Percentiles rank a stretch among this genome's conserved stretches.
phyloP scores from a whole-genome alignment of 1,140 invertebrate species.

The Hylyphantes graminicola region DNA sequence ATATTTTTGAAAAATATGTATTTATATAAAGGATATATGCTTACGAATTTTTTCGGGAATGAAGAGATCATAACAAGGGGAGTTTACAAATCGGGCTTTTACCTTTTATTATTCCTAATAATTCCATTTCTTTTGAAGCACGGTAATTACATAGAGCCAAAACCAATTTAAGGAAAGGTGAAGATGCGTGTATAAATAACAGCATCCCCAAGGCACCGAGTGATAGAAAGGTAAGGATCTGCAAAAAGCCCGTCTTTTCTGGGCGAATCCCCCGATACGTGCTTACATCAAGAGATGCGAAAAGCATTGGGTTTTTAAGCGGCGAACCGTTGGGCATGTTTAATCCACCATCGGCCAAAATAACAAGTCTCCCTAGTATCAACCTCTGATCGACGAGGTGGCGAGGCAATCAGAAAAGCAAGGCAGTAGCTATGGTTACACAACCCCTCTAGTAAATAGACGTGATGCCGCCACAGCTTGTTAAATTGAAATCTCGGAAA shows the following conservation, averaged over 20 bases:
- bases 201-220: too few species aligned
- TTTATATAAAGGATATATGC: too few species aligned
- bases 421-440: constrained; percentile 56
- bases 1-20: too few species aligned
- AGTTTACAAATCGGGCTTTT: too few species aligned
- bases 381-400: constrained; percentile 57
- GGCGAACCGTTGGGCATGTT: constrained; percentile 56
- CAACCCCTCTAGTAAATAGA: constrained; percentile 58
- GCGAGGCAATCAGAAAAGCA: constrained; percentile 52
- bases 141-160: too few species aligned
- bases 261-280: constrained; percentile 36
- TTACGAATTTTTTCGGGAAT: too few species aligned
- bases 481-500: constrained; percentile 61
- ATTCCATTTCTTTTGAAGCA: too few species aligned
- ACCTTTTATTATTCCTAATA: too few species aligned
- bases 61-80: too few species aligned
- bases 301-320: constrained; percentile 56
- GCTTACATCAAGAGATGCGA: constrained; percentile 53
- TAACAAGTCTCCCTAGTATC: constrained; percentile 58
- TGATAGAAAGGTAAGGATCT: constrained; percentile 13
- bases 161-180: too few species aligned
- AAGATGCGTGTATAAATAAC: too few species aligned
- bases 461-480: constrained; percentile 59
- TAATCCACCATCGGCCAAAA: constrained; percentile 54
- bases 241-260: constrained; percentile 40